Evolutionary conservation across 2,888 invertebrate genomes (phyloP), one percentile per base, ranked within the genome.

Genomic region (Thera obeliscata): DNA sequence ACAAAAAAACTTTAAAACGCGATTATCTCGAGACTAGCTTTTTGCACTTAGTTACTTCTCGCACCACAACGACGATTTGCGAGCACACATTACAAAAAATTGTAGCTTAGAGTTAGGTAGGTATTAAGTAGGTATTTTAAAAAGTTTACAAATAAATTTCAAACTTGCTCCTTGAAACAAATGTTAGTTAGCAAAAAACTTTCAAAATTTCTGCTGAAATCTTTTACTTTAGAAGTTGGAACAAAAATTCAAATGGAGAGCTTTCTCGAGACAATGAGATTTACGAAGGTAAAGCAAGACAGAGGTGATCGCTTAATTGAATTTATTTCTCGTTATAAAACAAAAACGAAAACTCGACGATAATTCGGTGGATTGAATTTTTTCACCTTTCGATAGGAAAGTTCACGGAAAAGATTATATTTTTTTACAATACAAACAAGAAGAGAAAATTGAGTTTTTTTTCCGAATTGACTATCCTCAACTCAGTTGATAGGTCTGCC

Each of bases 261-360:
- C 36, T 55, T 55, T 64, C 62, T 65, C 63, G 66, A 70, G 68
- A 69, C 65, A 71, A 72, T 59, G 56, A 67, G 67, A 67, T 74
- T 74, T 70, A 64, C 70, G 66, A 66, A 66, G 64, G 59, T 65
- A 69, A 62, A 46, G 11, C 62, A 62, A 69, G 58, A 67, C 67
- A 62, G 68, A 70, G 70, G 71, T 70, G 68, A 59, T 56, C 58
- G 38, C 57, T 48, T 71, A 74, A 74, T 74, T 74, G 61, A 72
- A 72, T 74, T 73, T 71, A 70, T 71, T 71, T 73, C 73, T 73
- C 69, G 73, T 74, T 72, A 70, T 59, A 67, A 70, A 73, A 71
- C 70, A 73, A 69, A 68, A 64, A 70, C 56, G 56, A 63, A 66
- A 71, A 66, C 65, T 65, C 61, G 11, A 52, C 61, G 55, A 64